Evolutionary conservation across 2,888 invertebrate species (phyloP).

Genomic region (Drosophila borealis): DNA sequence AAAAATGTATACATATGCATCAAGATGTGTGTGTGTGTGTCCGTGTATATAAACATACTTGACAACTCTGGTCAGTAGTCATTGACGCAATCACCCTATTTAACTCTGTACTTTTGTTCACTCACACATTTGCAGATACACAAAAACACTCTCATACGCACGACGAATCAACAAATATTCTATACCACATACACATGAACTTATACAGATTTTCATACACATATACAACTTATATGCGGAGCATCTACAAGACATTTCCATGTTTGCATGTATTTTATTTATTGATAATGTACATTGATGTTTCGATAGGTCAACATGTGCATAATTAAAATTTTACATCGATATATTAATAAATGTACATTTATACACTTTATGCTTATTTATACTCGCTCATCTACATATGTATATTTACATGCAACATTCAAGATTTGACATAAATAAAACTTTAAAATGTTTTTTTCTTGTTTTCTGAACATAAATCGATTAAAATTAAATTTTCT

Average conservation of each 20-base stretch:
- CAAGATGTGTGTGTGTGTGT: constrained; percentile 2
- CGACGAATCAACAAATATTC: constrained; percentile 30
- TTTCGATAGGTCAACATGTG: not conserved
- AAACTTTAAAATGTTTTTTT: not conserved
- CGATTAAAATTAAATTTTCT: constrained; percentile 34
- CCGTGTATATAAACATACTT: constrained; percentile 36
- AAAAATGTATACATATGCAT: constrained; percentile 11
- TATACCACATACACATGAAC: constrained; percentile 3
- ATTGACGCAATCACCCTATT: constrained; percentile 79
- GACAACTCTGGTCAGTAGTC: constrained; percentile 71
- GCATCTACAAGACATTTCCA: not conserved
- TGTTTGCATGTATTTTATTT: not conserved
- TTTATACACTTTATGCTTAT: not conserved
- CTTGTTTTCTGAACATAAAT: constrained; percentile 16
- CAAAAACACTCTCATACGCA: constrained; percentile 24
- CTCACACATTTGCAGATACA: constrained; percentile 28
- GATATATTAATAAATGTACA: not conserved
- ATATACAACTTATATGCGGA: not conserved
- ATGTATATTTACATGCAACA: not conserved
- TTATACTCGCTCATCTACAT: not conserved
- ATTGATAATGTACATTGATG: not conserved
- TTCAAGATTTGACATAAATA: not conserved
- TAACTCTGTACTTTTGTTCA: constrained; percentile 58
- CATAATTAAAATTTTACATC: not conserved
- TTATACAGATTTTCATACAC: constrained; percentile 4